phyloP scores from a whole-genome alignment of 1,140 invertebrate genomes.

The Drosophila auraria region DNA sequence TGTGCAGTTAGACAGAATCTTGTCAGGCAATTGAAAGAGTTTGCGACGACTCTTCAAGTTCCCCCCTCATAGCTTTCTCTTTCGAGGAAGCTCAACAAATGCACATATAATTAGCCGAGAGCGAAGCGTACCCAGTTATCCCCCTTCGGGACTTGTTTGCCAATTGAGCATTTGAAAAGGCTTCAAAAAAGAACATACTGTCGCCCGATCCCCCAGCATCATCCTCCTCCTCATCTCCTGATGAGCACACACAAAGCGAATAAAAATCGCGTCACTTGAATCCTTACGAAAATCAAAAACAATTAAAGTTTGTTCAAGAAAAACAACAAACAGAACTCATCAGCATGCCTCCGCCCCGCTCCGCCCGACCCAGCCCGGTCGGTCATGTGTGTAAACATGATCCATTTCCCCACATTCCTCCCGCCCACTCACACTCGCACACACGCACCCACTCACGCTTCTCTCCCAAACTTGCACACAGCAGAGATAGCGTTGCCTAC shows the following conservation, averaged over 20 bases:
- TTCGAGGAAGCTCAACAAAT: constrained; percentile 69
- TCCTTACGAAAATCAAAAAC: constrained; percentile 82
- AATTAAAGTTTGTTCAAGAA: constrained; percentile 82
- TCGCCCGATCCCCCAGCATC: background rate
- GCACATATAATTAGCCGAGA: constrained; percentile 75
- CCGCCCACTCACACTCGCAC: constrained; percentile 2
- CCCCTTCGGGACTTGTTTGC: constrained; percentile 50
- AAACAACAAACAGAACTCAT: constrained; percentile 82
- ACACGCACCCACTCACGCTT: constrained; percentile 7
- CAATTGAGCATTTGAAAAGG: constrained; percentile 62
- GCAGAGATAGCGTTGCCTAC: constrained; percentile 79
- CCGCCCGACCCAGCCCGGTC: constrained; percentile 12
- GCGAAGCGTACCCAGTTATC: constrained; percentile 27
- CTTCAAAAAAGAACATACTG: constrained; percentile 59
- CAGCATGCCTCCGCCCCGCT: constrained; percentile 33
- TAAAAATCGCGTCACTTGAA: constrained; percentile 73
- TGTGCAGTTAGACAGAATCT: constrained; percentile 6
- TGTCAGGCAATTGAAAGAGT: constrained; percentile 39
- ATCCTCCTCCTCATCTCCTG: constrained; percentile 14
- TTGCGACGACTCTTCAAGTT: background rate
- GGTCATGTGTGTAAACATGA: constrained; percentile 68
- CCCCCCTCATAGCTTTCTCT: constrained; percentile 1
- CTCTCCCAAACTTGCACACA: background rate
- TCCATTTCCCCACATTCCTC: constrained; percentile 25
- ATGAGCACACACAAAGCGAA: constrained; percentile 42